These are phyloP conservation scores for Hydrochoerus hydrochaeris DNA, from an alignment of 2,113 vertebrate species.

Conservation along the genomic window DNA sequence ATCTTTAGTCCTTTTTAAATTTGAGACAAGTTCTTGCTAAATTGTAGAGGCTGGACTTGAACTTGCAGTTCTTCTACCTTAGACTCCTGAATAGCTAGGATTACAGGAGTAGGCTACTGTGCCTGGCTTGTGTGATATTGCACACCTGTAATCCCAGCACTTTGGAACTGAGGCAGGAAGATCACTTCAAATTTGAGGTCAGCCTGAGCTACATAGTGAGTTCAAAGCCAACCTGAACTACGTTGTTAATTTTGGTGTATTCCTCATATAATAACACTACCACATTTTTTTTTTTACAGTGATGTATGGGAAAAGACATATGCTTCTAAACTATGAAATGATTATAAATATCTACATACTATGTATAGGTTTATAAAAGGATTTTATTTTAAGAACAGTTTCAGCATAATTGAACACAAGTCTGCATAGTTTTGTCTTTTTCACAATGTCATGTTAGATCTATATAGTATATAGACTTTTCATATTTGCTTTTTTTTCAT, in stretches of 20 bases:
- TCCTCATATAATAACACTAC: neutral
- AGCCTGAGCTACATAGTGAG: too few relatives aligned
- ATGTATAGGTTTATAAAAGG: neutral
- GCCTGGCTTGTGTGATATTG: neutral
- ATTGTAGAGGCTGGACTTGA: neutral
- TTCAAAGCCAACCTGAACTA: too few relatives aligned
- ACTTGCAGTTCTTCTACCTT: neutral
- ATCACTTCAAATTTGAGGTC: neutral
- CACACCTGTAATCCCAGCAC: neutral
- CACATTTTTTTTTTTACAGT: neutral
- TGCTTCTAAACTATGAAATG: neutral
- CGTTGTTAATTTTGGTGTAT: neutral
- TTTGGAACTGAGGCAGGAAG: neutral
- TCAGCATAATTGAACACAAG: neutral
- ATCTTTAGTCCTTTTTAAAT: neutral
- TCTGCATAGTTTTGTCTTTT: neutral
- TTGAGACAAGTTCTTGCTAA: neutral
- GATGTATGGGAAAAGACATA: neutral
- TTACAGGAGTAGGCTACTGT: neutral
- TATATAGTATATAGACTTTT: neutral
- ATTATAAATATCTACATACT: neutral
- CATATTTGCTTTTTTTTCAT: neutral
- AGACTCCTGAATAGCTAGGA: neutral
- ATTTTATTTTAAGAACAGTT: neutral
- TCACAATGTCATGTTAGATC: neutral